Conservation (phyloP, 2,113 vertebrate genomes). For the Alces alces region DNA sequence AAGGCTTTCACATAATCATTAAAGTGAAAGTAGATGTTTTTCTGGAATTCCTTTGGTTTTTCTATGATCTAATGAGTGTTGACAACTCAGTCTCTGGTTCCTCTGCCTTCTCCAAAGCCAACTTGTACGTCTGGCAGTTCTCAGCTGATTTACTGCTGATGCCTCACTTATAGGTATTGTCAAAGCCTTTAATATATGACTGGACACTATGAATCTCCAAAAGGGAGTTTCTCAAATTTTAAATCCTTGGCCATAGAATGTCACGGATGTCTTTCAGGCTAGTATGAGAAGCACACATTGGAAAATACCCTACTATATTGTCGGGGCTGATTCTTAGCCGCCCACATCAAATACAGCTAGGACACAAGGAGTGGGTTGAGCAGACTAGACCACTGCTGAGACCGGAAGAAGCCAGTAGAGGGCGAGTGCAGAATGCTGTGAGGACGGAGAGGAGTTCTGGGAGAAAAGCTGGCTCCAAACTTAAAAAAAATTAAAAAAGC, state of each 20-base stretch:
- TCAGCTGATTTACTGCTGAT: neutral
- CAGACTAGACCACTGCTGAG: neutral
- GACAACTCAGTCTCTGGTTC: neutral
- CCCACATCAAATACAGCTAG: too few relatives aligned
- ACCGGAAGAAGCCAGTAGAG: neutral
- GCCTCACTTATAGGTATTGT: neutral
- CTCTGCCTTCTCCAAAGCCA: neutral
- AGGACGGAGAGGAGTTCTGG: neutral
- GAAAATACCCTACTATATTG: too few relatives aligned
- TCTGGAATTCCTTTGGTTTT: neutral
- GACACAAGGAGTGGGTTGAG: fast-evolving
- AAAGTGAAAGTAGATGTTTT: neutral
- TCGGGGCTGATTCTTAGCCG: neutral
- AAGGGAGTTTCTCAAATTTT: neutral
- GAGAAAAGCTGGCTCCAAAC: neutral
- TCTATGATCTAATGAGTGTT: neutral
- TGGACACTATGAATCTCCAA: neutral
- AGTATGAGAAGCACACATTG: neutral
- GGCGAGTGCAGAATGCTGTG: neutral
- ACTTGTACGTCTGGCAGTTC: neutral
- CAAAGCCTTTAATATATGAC: neutral
- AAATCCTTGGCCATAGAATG: neutral
- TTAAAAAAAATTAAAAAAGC: neutral
- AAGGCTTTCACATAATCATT: neutral
- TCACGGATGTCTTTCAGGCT: neutral